Evolutionary conservation across 2,113 vertebrate species (phyloP).

Genomic region (Phodopus roborovskii): DNA sequence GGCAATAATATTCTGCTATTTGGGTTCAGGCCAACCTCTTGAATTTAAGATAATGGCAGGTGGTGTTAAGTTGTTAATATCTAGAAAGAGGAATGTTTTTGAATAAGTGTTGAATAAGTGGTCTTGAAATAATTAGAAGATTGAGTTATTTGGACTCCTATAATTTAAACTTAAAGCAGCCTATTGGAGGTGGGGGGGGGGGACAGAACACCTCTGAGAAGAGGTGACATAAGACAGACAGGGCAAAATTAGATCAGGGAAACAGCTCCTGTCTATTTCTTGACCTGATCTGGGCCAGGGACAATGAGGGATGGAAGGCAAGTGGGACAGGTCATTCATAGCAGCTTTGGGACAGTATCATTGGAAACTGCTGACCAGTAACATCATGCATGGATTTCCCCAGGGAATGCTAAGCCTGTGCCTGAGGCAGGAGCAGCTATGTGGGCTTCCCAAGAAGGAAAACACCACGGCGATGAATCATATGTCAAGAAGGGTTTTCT

Average conservation of each 20-base stretch:
- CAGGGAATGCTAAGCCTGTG: not conserved
- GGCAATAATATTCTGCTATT: not conserved
- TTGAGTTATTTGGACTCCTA: not conserved
- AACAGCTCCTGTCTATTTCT: not conserved
- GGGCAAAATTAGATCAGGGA: rapidly evolving
- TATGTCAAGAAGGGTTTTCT: not conserved
- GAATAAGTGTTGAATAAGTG: not conserved
- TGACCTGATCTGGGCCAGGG: not conserved
- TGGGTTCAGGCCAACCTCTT: not conserved
- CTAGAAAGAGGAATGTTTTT: not conserved
- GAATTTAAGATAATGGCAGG: not conserved
- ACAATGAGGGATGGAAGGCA: not conserved
- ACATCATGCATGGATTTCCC: not conserved
- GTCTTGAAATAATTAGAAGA: not conserved
- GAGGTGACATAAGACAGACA: not conserved
- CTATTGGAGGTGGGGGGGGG: too few species aligned
- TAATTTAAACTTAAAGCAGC: not conserved
- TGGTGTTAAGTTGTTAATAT: not conserved
- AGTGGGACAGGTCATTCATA: not conserved
- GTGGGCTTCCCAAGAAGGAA: not conserved
- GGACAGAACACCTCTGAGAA: not conserved
- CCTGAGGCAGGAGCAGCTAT: not conserved
- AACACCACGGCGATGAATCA: constrained; percentile 26
- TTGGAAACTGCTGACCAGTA: not conserved
- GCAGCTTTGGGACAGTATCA: not conserved